Percentiles rank a stretch among this genome's conserved stretches.
These are phyloP conservation scores for Tanytarsus gracilentus DNA, from an alignment of 2,888 invertebrate species.

Conservation along the genomic window DNA sequence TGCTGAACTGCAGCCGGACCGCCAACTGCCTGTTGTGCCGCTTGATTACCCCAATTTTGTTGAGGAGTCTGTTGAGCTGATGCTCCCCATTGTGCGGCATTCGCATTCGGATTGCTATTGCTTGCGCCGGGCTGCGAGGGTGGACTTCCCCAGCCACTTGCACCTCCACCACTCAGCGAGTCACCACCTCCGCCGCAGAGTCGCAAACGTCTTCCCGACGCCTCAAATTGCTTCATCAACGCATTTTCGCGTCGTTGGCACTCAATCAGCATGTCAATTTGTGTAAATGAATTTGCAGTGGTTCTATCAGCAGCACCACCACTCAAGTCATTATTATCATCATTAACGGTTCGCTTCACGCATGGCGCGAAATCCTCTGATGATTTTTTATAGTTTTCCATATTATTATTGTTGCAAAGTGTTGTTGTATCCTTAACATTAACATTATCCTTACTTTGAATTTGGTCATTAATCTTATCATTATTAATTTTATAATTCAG, in stretches of 20 bases:
- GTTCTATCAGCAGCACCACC: not conserved
- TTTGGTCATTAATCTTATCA: not conserved
- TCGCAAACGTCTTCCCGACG: constrained; percentile 55
- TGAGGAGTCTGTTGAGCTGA: constrained; percentile 42
- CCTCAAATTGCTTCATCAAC: constrained; percentile 35
- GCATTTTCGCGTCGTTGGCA: constrained; percentile 28
- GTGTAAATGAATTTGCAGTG: constrained; percentile 39
- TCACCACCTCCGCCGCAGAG: constrained; percentile 73
- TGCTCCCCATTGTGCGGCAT: constrained; percentile 48
- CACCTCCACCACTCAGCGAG: constrained; percentile 65
- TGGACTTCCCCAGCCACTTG: constrained; percentile 70
- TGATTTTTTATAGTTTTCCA: not conserved
- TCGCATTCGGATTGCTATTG: constrained; percentile 32
- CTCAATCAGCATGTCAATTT: constrained; percentile 32
- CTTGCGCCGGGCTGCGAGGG: constrained; percentile 50
- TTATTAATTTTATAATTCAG: constrained; percentile 26
- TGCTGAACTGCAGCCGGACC: not conserved
- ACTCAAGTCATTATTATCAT: too few species aligned
- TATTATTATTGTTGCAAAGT: constrained; percentile 11
- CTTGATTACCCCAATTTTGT: constrained; percentile 42
- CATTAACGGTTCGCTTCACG: not conserved
- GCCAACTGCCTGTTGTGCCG: constrained; percentile 17
- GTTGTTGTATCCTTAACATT: constrained; percentile 28
- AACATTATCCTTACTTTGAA: constrained; percentile 11
- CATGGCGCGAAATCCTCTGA: constrained; percentile 2